Evolutionary conservation across 1,140 invertebrate species (phyloP).

Genomic region (Drosophila arizonae): DNA sequence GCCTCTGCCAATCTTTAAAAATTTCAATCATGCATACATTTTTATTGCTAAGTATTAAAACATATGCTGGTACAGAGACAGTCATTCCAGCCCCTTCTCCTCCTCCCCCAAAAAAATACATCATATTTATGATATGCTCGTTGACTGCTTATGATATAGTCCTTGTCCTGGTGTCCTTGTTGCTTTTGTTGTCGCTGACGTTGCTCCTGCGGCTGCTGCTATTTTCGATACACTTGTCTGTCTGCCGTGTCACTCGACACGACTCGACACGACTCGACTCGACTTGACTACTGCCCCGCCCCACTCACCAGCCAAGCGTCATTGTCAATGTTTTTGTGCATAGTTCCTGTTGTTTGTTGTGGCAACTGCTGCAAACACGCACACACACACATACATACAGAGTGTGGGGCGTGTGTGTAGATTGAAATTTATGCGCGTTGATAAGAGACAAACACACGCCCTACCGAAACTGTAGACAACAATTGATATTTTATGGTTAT

Average conservation of each 20-base stretch:
- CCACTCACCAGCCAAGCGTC: not conserved
- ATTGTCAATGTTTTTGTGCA: slow-evolving; percentile 50
- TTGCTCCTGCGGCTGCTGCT: slow-evolving; percentile 54
- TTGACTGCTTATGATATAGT: slow-evolving; percentile 44
- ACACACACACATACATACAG: not conserved
- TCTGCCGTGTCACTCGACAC: slow-evolving; percentile 49
- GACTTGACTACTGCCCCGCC: slow-evolving; percentile 3
- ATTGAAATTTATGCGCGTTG: slow-evolving; percentile 70
- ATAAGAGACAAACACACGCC: slow-evolving; percentile 38
- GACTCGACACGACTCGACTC: slow-evolving; percentile 21
- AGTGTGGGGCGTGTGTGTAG: slow-evolving; percentile 8
- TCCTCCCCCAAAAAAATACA: not conserved
- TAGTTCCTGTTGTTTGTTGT: slow-evolving; percentile 52
- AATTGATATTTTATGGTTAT: slow-evolving; percentile 81
- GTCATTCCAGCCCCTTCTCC: not conserved
- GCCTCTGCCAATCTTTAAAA: slow-evolving; percentile 43
- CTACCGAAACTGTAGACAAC: slow-evolving; percentile 62
- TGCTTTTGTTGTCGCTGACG: slow-evolving; percentile 30
- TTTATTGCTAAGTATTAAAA: slow-evolving; percentile 70
- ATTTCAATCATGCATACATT: slow-evolving; percentile 77
- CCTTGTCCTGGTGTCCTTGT: slow-evolving; percentile 27
- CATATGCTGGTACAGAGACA: slow-evolving; percentile 36
- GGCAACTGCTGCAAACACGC: slow-evolving; percentile 32
- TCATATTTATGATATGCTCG: slow-evolving; percentile 47
- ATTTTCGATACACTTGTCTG: slow-evolving; percentile 65